Evolutionary conservation across 2,888 invertebrate genomes (phyloP), one percentile per base, ranked within the genome.

Genomic region (Deroplatys truncata): DNA sequence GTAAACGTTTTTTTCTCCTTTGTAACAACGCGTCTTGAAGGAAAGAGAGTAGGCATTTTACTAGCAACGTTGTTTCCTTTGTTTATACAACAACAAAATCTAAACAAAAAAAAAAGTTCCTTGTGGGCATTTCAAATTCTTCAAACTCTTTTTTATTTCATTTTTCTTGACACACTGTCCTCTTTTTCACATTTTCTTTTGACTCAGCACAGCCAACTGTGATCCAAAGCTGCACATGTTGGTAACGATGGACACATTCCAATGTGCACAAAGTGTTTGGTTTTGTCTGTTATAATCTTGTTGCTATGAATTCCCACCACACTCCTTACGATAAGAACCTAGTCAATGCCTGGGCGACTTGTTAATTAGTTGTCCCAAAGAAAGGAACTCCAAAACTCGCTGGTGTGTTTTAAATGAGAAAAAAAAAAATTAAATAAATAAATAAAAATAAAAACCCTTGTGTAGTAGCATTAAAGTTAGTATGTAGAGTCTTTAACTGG

Each of bases 301-400:
- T 89, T 90, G 31, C 72, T 86, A 86, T 86, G 89, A 86, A 86
- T 86, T 84, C 89, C 89, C 89, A 89, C 89, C 89, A 84, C 84
- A 86, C 88, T 84, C 56, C 84, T 89, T 89, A 87, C 84, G 86
- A 87, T 86, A 86, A 88, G 88, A 90, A 90, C 90, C 91, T 91
- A 91, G 91, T 91, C 91, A 91, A 89, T 91, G 90, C 91, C 90
- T 90, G 91, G 91, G 90, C 90, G 49, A 87, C 87, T 87, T 43
- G 35, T n/a, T 82, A 72, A 87, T 87, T 84, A 88, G 89, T 88
- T 91, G 90, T 89, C 92, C 92, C 95, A 94, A 94, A 92, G 94
- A 95, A 95, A 96, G 96, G 96, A 96, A 96, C 96, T 96, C 95
- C 95, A 95, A 96, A 96, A 96, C 96, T 96, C 96, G 96, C 96